phyloP scores from a whole-genome alignment of 1,140 invertebrate genomes.

The Lordiphosa clarofinis region DNA sequence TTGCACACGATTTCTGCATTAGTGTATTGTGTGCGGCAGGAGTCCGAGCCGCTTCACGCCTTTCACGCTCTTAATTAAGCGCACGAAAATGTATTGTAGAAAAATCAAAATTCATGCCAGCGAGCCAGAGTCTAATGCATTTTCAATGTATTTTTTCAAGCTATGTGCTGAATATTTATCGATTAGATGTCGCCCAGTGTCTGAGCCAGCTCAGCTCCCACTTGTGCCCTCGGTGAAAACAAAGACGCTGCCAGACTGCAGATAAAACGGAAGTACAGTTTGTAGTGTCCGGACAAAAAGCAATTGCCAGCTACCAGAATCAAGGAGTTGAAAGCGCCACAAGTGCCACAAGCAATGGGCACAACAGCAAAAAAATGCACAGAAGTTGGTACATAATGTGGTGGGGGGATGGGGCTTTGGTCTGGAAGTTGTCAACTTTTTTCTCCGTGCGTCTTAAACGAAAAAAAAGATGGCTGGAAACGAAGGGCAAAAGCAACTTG shows the following conservation, averaged over 20 bases:
- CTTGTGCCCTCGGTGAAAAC: slow-evolving; percentile 25
- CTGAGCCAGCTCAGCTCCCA: slow-evolving; percentile 1
- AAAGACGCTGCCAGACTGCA: slow-evolving; percentile 48
- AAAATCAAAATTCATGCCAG: slow-evolving; percentile 62
- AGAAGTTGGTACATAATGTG: background rate
- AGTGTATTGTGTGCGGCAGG: slow-evolving; percentile 12
- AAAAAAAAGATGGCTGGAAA: slow-evolving; percentile 5
- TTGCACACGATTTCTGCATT: slow-evolving; percentile 73
- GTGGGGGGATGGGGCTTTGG: background rate
- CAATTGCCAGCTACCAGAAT: slow-evolving; percentile 27
- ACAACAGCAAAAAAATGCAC: slow-evolving; percentile 17
- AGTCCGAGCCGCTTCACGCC: slow-evolving; percentile 12
- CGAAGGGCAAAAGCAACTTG: slow-evolving; percentile 26
- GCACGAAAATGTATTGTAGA: slow-evolving; percentile 16
- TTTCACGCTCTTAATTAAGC: slow-evolving; percentile 60
- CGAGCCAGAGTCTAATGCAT: slow-evolving; percentile 64
- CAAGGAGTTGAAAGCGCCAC: slow-evolving; percentile 43
- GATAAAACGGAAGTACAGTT: slow-evolving; percentile 69
- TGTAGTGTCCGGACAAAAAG: slow-evolving; percentile 65
- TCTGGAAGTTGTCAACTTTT: slow-evolving; percentile 25
- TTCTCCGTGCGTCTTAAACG: slow-evolving; percentile 9
- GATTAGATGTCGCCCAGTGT: slow-evolving; percentile 46
- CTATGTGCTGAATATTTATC: slow-evolving; percentile 69
- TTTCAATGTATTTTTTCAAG: slow-evolving; percentile 73
- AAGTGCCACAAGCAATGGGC: slow-evolving; percentile 37